These are phyloP conservation scores for Bathynomus jamesi DNA, from an alignment of 1,140 invertebrate species.

Conservation along the genomic window DNA sequence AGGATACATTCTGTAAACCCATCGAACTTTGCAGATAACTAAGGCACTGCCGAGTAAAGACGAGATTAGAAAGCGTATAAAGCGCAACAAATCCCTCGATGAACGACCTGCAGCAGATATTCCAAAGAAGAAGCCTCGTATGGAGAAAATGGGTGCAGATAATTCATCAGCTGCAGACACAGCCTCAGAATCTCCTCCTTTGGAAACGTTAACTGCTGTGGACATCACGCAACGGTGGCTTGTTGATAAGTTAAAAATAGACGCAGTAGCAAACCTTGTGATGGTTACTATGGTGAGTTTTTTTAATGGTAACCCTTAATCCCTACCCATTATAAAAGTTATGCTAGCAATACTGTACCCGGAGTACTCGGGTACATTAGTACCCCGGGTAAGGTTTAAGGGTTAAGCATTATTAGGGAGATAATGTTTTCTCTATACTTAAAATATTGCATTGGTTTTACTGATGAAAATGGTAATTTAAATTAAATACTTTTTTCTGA, in stretches of 20 bases:
- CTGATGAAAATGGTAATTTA: background rate
- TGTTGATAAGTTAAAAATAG: slow-evolving; percentile 44
- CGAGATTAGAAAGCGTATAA: slow-evolving; percentile 23
- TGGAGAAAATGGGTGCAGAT: slow-evolving; percentile 1
- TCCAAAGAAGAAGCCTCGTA: slow-evolving; percentile 21
- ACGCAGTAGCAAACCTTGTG: slow-evolving; percentile 53
- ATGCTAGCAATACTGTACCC: no score
- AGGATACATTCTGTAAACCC: background rate
- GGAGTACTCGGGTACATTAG: no score
- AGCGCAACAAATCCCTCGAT: slow-evolving; percentile 12
- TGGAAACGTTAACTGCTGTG: slow-evolving; percentile 45
- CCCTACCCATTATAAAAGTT: no score
- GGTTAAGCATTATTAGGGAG: no score
- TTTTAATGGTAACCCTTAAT: slow-evolving; percentile 27
- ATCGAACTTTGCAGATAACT: slow-evolving; percentile 18
- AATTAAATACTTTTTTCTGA: background rate
- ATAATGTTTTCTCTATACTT: no score
- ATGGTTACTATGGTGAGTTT: slow-evolving; percentile 47
- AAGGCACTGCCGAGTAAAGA: slow-evolving; percentile 36
- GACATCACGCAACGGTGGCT: slow-evolving; percentile 55
- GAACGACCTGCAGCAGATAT: slow-evolving; percentile 16
- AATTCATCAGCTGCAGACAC: background rate
- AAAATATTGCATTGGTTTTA: no score
- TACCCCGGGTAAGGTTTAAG: no score
- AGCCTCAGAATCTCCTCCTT: slow-evolving; percentile 32